Evolutionary conservation across 2,113 vertebrate genomes (phyloP).

Genomic region (Ochotona princeps): DNA sequence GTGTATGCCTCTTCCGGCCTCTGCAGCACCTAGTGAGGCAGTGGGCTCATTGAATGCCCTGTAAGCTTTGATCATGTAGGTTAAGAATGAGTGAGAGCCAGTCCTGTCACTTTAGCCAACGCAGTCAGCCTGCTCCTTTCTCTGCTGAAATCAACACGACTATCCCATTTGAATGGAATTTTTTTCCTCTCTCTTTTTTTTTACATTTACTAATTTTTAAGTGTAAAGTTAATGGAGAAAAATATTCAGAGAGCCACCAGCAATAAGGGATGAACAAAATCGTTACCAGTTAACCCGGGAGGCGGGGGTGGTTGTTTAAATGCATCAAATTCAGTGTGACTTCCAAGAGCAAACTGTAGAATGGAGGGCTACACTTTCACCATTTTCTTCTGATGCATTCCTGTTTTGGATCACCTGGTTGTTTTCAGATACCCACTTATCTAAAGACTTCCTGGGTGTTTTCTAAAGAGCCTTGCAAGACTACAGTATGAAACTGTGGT

Average conservation of each 20-base stretch:
- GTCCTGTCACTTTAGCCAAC: not conserved
- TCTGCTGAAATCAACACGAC: not conserved
- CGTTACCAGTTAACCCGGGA: not conserved
- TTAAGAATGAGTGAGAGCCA: not conserved
- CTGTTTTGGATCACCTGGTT: constrained; percentile 8
- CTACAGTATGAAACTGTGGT: not conserved
- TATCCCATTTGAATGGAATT: not conserved
- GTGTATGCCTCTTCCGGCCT: not conserved
- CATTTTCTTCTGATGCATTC: constrained; percentile 6
- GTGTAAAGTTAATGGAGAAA: not conserved
- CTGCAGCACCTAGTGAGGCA: not conserved
- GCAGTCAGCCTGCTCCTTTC: not conserved
- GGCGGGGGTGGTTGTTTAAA: constrained; percentile 18
- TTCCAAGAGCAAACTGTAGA: not conserved
- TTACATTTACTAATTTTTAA: not conserved
- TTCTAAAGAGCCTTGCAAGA: constrained; percentile 43
- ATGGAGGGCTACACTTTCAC: not conserved
- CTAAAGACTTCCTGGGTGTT: not conserved
- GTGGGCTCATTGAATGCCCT: not conserved
- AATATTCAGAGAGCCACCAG: not conserved
- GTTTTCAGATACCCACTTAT: constrained; percentile 4
- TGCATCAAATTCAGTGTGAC: not conserved
- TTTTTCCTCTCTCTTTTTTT: not conserved
- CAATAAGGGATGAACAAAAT: constrained; percentile 15
- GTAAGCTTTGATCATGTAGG: not conserved